Percentiles rank a stretch among this genome's conserved stretches.
These are phyloP conservation scores for Metopolophium dirhodum DNA, from an alignment of 1,140 invertebrate species.

Conservation along the genomic window DNA sequence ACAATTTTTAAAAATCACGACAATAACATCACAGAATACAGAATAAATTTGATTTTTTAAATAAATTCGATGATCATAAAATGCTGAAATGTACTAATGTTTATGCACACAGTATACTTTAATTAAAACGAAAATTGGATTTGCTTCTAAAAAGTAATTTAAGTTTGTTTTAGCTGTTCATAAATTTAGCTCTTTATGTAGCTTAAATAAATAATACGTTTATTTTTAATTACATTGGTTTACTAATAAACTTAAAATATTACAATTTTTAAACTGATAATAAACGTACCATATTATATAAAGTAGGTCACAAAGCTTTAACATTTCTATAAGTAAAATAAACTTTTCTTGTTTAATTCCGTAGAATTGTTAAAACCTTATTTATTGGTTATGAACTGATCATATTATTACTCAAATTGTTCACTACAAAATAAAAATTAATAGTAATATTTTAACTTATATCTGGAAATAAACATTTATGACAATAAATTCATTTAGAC, in stretches of 20 bases:
- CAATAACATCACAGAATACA: background rate
- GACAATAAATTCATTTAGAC: background rate
- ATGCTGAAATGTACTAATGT: slow-evolving; percentile 5
- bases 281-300: slow-evolving; percentile 23
- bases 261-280: slow-evolving; percentile 49
- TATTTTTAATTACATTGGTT: slow-evolving; percentile 52
- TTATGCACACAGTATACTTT: slow-evolving; percentile 31
- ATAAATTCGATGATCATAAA: slow-evolving; percentile 17
- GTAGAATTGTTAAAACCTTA: background rate
- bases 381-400: background rate
- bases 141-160: slow-evolving; percentile 45
- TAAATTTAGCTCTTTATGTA: slow-evolving; percentile 45
- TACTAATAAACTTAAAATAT: slow-evolving; percentile 48
- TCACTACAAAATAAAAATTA: background rate
- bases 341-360: slow-evolving; percentile 33
- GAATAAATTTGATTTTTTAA: slow-evolving; percentile 5
- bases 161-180: slow-evolving; percentile 49
- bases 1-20: background rate
- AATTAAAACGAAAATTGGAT: slow-evolving; percentile 48
- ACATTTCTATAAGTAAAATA: slow-evolving; percentile 13
- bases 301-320: slow-evolving; percentile 46
- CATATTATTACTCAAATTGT: background rate
- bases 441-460: background rate
- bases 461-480: background rate
- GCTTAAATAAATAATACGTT: slow-evolving; percentile 50